These are phyloP conservation scores for Popillia japonica DNA, from an alignment of 1,140 invertebrate species.

Conservation along the genomic window DNA sequence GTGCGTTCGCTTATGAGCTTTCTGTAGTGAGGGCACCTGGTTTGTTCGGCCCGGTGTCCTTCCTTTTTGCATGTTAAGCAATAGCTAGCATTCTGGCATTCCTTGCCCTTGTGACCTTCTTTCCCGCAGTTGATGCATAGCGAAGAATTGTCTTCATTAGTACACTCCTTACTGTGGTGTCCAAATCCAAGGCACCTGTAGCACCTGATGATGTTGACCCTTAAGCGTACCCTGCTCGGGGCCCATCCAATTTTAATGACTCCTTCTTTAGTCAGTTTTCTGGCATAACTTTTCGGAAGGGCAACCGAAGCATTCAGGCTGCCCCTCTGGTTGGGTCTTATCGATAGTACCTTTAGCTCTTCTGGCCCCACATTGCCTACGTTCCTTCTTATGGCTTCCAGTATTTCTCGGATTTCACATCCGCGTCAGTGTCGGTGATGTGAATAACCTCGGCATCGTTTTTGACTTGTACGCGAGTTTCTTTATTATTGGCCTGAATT, in stretches of 20 bases:
- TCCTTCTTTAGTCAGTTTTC: slow-evolving; percentile 9
- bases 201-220: too few relatives aligned
- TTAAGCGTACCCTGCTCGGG: neutral
- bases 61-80: slow-evolving; percentile 33
- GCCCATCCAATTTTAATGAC: slow-evolving; percentile 10
- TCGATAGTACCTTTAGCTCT: neutral
- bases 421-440: neutral
- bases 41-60: slow-evolving; percentile 36
- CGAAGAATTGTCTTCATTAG: slow-evolving; percentile 16
- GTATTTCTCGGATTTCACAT: neutral
- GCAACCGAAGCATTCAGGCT: slow-evolving; percentile 26
- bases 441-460: slow-evolving; percentile 29
- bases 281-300: neutral
- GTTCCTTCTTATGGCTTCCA: slow-evolving; percentile 22
- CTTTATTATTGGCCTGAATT: neutral
- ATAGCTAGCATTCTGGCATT: slow-evolving; percentile 12
- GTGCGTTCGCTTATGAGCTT: slow-evolving; percentile 8
- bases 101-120: slow-evolving; percentile 34
- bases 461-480: neutral
- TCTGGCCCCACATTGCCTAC: neutral
- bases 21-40: slow-evolving; percentile 25
- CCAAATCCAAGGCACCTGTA: slow-evolving; percentile 10
- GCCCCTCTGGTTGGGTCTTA: slow-evolving; percentile 18
- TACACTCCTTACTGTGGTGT: slow-evolving; percentile 29
- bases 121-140: slow-evolving; percentile 38